Conservation (phyloP, 2,797 vertebrate genomes). For the Clarias fuscus region DNA sequence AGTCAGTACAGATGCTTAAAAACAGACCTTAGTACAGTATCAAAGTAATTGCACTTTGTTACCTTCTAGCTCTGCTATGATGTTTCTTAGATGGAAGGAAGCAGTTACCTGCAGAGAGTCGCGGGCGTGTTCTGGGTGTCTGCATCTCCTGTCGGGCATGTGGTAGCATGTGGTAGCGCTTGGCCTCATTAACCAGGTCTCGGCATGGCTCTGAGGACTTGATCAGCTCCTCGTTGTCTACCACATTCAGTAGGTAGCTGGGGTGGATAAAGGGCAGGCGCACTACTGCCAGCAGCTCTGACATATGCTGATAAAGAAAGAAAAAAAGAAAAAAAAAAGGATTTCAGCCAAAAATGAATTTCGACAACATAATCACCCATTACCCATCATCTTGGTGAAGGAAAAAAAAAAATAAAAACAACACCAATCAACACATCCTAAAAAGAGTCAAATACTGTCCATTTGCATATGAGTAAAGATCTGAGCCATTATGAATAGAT, state of each 20-base stretch:
- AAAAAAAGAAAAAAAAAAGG: background rate
- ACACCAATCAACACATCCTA: conserved; percentile 6
- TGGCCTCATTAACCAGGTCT: conserved; percentile 97
- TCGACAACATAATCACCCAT: background rate
- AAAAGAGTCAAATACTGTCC: background rate
- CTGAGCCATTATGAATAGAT: conserved; percentile 34
- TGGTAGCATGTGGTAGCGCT: conserved; percentile 98
- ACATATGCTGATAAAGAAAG: conserved; percentile 78
- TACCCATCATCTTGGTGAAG: background rate
- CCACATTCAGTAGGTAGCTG: conserved; percentile 96
- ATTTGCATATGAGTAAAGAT: conserved; percentile 17
- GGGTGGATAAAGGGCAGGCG: conserved; percentile 98
- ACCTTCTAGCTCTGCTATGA: background rate
- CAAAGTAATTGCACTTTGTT: background rate
- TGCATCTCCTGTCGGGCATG: conserved; percentile 98
- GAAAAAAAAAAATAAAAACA: background rate
- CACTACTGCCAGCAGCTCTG: conserved; percentile 89
- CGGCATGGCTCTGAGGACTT: conserved; percentile 95
- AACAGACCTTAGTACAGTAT: background rate
- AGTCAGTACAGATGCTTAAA: background rate
- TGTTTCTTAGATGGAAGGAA: conserved; percentile 2
- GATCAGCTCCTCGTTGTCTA: conserved; percentile 98
- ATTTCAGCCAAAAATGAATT: background rate
- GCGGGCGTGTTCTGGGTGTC: conserved; percentile 89
- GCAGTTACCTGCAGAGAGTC: conserved; percentile 89